A percentile compares a stretch with the other conserved stretches of the same genome.
These are phyloP conservation scores for Psococerastis gibbosa DNA, from an alignment of 2,888 invertebrate genomes.

Conservation along the genomic window DNA sequence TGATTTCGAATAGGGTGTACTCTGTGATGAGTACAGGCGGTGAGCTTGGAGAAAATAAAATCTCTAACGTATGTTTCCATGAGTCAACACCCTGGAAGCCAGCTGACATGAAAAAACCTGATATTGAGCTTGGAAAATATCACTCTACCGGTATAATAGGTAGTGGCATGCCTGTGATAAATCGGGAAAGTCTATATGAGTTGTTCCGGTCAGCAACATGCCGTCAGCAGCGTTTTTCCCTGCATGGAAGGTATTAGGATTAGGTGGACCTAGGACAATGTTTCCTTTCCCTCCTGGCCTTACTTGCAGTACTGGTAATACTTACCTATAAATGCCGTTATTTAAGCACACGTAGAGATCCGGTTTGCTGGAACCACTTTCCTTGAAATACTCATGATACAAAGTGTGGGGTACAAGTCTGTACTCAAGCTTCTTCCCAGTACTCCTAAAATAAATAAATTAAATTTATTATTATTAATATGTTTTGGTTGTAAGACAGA, in stretches of 20 bases:
- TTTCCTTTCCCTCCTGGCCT: no score
- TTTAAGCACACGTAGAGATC: conserved; percentile 48
- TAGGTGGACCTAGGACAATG: no score
- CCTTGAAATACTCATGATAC: conserved; percentile 25
- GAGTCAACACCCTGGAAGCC: conserved; percentile 40
- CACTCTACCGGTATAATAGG: no score
- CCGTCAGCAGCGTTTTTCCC: no score
- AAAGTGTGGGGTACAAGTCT: conserved; percentile 21
- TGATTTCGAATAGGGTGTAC: conserved; percentile 45
- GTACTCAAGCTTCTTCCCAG: conserved; percentile 19
- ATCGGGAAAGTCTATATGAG: no score
- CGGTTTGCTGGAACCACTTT: no score
- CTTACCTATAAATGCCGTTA: conserved; percentile 37
- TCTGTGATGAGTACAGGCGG: conserved; percentile 44
- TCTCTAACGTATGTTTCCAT: conserved; percentile 43
- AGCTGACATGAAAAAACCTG: conserved; percentile 27
- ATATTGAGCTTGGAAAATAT: neutral
- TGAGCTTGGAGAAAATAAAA: conserved; percentile 31
- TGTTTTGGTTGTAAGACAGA: neutral
- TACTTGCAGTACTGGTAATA: neutral
- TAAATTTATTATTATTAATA: neutral
- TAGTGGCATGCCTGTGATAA: no score
- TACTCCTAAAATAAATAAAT: neutral
- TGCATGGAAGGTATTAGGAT: no score
- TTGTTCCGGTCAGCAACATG: no score